Percentiles rank a stretch among this genome's conserved stretches.
Conservation (phyloP, 2,888 invertebrate genomes). For the Eutolmus rufibarbis region DNA sequence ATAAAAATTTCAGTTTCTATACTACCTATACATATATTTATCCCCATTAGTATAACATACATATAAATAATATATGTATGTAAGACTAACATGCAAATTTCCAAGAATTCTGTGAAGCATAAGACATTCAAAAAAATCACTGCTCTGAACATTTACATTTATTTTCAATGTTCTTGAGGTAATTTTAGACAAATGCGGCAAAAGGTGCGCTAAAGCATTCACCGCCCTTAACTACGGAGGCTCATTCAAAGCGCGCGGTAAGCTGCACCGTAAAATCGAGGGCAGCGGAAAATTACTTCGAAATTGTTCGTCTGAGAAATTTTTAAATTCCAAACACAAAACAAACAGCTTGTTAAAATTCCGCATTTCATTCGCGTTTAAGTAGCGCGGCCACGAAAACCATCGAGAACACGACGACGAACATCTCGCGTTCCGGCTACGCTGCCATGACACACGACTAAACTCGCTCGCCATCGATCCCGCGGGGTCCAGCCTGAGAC, state of each 20-base stretch:
- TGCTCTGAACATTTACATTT: neutral
- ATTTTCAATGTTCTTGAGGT: neutral
- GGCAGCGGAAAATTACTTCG: slow-evolving; percentile 9
- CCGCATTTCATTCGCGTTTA: slow-evolving; percentile 1
- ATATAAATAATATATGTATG: too few relatives aligned
- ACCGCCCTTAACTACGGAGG: neutral
- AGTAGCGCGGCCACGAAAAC: neutral
- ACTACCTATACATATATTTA: too few relatives aligned
- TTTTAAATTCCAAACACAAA: slow-evolving; percentile 24
- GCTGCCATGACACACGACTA: slow-evolving; percentile 12
- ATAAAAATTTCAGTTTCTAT: too few relatives aligned
- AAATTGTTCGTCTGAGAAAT: slow-evolving; percentile 13
- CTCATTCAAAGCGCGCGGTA: neutral
- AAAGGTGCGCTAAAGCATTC: neutral
- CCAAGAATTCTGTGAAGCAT: too few relatives aligned
- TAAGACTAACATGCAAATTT: too few relatives aligned
- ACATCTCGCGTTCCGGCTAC: neutral
- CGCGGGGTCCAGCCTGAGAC: neutral
- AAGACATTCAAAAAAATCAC: neutral
- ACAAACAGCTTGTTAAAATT: slow-evolving; percentile 39
- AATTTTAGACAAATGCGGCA: neutral
- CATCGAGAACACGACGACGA: neutral
- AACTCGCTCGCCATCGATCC: neutral
- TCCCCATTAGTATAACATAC: too few relatives aligned
- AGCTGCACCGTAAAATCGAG: neutral